phyloP scores from a whole-genome alignment of 2,888 invertebrate genomes.

The Fissipunctia ypsillon region DNA sequence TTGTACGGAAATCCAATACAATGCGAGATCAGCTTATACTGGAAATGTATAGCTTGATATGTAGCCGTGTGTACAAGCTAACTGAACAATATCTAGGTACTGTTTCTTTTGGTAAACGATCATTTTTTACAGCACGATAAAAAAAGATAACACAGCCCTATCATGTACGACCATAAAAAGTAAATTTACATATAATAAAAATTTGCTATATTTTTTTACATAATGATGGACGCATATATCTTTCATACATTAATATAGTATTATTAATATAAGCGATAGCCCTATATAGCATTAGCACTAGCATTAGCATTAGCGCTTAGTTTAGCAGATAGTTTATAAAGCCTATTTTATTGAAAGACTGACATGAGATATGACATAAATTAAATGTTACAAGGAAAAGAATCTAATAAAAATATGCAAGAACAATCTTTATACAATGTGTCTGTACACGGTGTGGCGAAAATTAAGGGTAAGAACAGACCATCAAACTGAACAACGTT shows the following conservation, averaged over 20 bases:
- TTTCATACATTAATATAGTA: slow-evolving; percentile 14
- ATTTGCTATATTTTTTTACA: slow-evolving; percentile 51
- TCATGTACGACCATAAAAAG: background rate
- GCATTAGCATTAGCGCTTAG: no score
- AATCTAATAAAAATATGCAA: background rate
- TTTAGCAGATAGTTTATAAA: background rate
- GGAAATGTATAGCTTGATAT: no score
- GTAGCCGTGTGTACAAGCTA: no score
- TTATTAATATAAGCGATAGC: slow-evolving; percentile 3
- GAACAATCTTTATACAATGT: no score
- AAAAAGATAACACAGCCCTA: background rate
- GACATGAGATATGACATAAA: background rate
- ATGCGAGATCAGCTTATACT: no score
- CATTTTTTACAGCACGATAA: background rate
- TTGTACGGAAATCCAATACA: no score
- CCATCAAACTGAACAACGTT: no score
- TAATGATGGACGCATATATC: slow-evolving; percentile 24
- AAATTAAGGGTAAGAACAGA: no score
- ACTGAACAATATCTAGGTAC: background rate
- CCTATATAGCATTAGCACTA: background rate
- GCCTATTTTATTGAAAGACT: background rate
- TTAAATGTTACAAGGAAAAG: background rate
- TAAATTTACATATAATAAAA: slow-evolving; percentile 60
- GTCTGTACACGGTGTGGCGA: no score
- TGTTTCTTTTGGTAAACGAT: background rate